These are phyloP conservation scores for Catharus minimus DNA, from an alignment of 2,113 vertebrate genomes.

Conservation along the genomic window DNA sequence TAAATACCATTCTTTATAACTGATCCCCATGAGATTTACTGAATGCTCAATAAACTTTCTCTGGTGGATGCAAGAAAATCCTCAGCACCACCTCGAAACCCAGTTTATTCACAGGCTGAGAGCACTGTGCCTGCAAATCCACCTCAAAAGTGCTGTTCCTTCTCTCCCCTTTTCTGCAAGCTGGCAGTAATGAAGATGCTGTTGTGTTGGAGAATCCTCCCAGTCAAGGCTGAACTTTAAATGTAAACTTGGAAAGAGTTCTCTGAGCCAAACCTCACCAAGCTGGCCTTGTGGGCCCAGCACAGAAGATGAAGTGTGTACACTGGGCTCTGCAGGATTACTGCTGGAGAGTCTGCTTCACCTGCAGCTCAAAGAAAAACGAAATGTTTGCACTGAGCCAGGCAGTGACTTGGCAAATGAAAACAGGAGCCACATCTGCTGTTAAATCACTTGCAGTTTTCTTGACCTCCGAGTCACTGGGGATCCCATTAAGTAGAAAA, in stretches of 20 bases:
- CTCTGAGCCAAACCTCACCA: not conserved
- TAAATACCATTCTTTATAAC: conserved; percentile 70
- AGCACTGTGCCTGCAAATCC: not conserved
- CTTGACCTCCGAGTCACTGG: not conserved
- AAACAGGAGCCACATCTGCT: not conserved
- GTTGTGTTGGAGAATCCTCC: conserved; percentile 11
- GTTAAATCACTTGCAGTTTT: not conserved
- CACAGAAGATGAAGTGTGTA: conserved; percentile 24
- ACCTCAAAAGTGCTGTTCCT: not conserved
- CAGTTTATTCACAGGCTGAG: conserved; percentile 28
- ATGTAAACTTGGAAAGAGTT: conserved; percentile 10
- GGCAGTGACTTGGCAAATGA: not conserved
- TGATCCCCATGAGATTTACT: conserved; percentile 51
- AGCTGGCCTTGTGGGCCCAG: not conserved
- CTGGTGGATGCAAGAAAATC: conserved; percentile 46
- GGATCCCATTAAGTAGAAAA: not conserved
- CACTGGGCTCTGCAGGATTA: conserved; percentile 35
- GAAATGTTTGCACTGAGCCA: conserved; percentile 8
- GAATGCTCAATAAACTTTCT: conserved; percentile 65
- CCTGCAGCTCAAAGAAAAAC: conserved; percentile 8
- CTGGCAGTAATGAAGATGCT: conserved; percentile 48
- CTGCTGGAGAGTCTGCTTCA: conserved; percentile 4
- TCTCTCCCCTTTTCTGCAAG: not conserved
- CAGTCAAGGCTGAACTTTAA: conserved; percentile 38
- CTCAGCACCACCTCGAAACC: not conserved